Base-by-base conservation (phyloP, 37 sponge, comb jelly and placozoan genomes). In the Halisarca cf. caerulea region DNA sequence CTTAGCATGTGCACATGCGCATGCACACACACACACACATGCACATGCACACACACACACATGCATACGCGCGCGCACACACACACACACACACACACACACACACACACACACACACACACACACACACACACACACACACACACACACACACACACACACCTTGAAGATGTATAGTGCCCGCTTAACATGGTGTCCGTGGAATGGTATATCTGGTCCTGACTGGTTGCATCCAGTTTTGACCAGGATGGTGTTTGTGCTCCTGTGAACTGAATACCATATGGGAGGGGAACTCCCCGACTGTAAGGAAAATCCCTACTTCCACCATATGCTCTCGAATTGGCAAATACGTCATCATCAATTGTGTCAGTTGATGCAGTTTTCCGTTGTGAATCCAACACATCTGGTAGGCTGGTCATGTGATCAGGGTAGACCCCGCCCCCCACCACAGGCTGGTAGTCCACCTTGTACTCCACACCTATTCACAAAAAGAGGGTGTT, bases 21-120 rank as follows among this genome's bases (percentile, higher is more conserved):
- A 68, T 47, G 28, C 70, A 83, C 83, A 66, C 83, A 83, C 83
- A 83, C 83, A 68, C 83, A 83, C 83, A 68, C 83, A 83, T 70
- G 66, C 83, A 66, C 83, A 68, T 66, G 64, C 38, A 54, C 59
- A 40, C 69, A 88, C 88, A 62, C 64, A 62, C 64, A 62, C 64
- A 62, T 23, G 15, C 64, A 62, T 23, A 62, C 64, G 15, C 64
- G 15, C 23, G 15, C 64, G 30, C 64, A 62, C 64, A 62, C 64
- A 62, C 64, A 62, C 64, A 62, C 64, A 62, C 64, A 62, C 64
- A 62, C 64, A 20, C 64, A 62, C 64, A 62, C 64, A 62, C 64
- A 62, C 64, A 62, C 64, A 62, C 64, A 62, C 64, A 62, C 64
- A 62, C 64, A 62, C 64, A 62, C 64, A 62, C 64, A 62, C 64